A percentile compares a stretch with the other conserved stretches of the same genome.
Evolutionary conservation across 2,113 vertebrate species (phyloP).

Genomic region (Vidua macroura): DNA sequence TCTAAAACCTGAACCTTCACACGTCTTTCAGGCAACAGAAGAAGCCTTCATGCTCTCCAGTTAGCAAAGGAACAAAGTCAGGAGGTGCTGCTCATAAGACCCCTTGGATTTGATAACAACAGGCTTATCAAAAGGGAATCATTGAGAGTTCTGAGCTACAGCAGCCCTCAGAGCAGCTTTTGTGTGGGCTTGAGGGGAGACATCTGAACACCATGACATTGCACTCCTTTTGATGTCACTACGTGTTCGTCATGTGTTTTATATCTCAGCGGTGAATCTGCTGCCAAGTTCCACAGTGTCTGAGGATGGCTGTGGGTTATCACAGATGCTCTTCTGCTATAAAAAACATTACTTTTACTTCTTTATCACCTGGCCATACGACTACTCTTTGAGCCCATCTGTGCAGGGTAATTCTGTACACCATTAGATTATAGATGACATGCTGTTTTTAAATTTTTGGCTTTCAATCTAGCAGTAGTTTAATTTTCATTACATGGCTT

Average conservation of each 20-base stretch:
- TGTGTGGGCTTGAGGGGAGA: background rate
- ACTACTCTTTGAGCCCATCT: background rate
- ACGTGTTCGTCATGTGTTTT: constrained; percentile 10
- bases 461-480: background rate
- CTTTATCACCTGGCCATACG: background rate
- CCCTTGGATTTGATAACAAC: constrained; percentile 5
- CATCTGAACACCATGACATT: constrained; percentile 29
- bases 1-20: constrained; percentile 52
- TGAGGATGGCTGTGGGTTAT: background rate
- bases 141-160: background rate
- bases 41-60: constrained; percentile 16
- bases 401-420: background rate
- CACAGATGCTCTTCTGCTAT: background rate
- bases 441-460: background rate
- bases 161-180: constrained; percentile 1
- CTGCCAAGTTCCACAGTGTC: background rate
- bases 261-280: background rate
- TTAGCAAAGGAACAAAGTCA: constrained; percentile 1
- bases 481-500: background rate
- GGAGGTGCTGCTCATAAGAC: constrained; percentile 49
- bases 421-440: background rate
- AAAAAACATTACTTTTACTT: background rate
- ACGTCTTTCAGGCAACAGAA: constrained; percentile 41
- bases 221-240: constrained; percentile 42
- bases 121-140: constrained; percentile 9